Base-by-base conservation (phyloP, 2,888 invertebrate species). In the Nowickia ferox region DNA sequence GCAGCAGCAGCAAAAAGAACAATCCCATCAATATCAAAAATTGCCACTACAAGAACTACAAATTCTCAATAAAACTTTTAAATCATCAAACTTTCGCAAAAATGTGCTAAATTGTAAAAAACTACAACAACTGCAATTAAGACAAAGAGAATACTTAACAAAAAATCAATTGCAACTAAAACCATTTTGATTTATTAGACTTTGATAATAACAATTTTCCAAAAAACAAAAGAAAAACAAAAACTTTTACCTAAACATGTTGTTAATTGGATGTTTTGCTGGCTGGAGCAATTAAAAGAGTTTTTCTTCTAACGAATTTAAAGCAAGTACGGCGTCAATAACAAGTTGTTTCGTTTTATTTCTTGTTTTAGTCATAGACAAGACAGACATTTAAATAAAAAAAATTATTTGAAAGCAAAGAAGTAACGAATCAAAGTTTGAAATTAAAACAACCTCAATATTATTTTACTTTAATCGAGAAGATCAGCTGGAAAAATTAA, bases 281-380 rank as follows among this genome's bases (percentile, higher is more conserved):
- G n/a, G 59, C 38, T 38, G 15, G 40, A 17, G 17, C 9, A 11
- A 61, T 59, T 10, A 42, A 19, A 65, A 15, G 30, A 6, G 30
- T 30, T 15, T 13, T 8, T 3, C 5, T 51, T 15, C n/a, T 19
- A 46, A 19, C 9, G 2, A 15, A 46, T 46, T 46, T 19, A 13
- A n/a, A 38, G 40, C 19, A 17, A 42, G 19, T 76, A 82, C 8
- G 65, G 87, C 77, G 71, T 84, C 66, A 87, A 88, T 84, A 82
- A 82, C 84, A 86, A 81, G 87, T 88, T 88, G 87, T 87, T 87
- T 44, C 86, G 6, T 53, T 53, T 22, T 30, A 30, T 8, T 13
- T 13, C 30, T 30, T 15, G 9, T 3, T 51, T 72, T 46, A 55
- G 75, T 61, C 38, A 71, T 42, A 42, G 22, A 46, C 30, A 30